Conservation (phyloP, 2,113 vertebrate genomes). For the Dicentrarchus labrax region DNA sequence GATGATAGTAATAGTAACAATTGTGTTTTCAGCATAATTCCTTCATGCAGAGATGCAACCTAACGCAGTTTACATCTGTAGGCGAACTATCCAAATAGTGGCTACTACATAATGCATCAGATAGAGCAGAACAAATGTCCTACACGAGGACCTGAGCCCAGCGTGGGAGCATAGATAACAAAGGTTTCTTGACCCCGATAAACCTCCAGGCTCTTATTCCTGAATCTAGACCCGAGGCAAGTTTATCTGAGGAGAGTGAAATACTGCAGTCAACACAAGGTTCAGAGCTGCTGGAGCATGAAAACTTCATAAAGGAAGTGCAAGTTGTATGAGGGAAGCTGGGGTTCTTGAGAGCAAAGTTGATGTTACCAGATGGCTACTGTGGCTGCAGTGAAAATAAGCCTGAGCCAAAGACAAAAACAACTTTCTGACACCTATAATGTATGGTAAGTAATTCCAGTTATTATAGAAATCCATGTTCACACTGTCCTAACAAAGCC, state of each 20-base stretch:
- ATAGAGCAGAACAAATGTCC: not conserved
- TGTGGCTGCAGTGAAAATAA: not conserved
- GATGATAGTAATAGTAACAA: not conserved
- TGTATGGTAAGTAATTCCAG: not conserved
- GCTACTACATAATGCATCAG: not conserved
- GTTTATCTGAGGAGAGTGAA: conserved; percentile 15
- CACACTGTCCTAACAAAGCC: not conserved
- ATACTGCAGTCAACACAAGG: not conserved
- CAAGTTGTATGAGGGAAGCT: not conserved
- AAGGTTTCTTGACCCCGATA: not conserved
- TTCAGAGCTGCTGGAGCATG: not conserved
- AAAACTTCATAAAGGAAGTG: conserved; percentile 7
- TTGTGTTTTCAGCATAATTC: not conserved
- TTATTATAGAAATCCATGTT: conserved; percentile 19
- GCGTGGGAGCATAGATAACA: not conserved
- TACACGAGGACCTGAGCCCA: not conserved
- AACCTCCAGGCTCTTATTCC: not conserved
- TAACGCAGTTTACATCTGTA: no score
- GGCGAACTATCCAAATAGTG: no score
- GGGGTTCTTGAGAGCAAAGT: not conserved
- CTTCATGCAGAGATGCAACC: no score
- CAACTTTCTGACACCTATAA: not conserved
- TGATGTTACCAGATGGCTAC: not conserved
- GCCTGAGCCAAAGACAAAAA: not conserved
- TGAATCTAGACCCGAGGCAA: not conserved